These are phyloP conservation scores for Acronicta psi DNA, from an alignment of 2,888 invertebrate genomes.

Conservation along the genomic window DNA sequence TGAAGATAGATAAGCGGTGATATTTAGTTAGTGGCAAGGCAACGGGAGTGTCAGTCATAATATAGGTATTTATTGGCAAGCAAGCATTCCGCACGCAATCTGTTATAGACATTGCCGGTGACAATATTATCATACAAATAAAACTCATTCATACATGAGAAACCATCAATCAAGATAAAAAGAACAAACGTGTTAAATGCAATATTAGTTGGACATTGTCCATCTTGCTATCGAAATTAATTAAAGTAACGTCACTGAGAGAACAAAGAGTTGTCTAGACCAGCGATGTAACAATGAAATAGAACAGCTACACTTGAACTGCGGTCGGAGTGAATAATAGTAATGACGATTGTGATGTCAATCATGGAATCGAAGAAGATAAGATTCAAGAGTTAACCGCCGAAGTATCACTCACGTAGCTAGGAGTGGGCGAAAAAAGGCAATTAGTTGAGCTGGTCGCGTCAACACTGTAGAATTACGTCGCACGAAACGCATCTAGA, in stretches of 20 bases:
- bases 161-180: constrained; percentile 40
- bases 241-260: constrained; percentile 46
- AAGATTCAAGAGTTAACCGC: constrained; percentile 66
- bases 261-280: constrained; percentile 55
- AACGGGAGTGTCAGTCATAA: constrained; percentile 81
- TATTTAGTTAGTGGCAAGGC: constrained; percentile 88
- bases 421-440: constrained; percentile 73
- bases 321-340: constrained; percentile 63
- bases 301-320: constrained; percentile 48
- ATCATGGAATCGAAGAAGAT: constrained; percentile 68
- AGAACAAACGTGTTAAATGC: constrained; percentile 34
- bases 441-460: constrained; percentile 74
- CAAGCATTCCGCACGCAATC: constrained; percentile 78
- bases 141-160: constrained; percentile 41
- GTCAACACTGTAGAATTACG: constrained; percentile 76
- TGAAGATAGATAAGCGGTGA: constrained; percentile 87
- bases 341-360: constrained; percentile 71
- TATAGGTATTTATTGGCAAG: constrained; percentile 73
- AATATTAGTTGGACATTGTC: constrained; percentile 49
- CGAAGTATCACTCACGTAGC: constrained; percentile 68
- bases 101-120: constrained; percentile 45
- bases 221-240: constrained; percentile 55
- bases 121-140: constrained; percentile 47
- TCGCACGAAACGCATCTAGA: constrained; percentile 64
- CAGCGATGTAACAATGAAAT: constrained; percentile 47